Percentiles rank a stretch among this genome's conserved stretches.
Conservation (phyloP, 2,797 vertebrate species). For the Glossophaga mutica region DNA sequence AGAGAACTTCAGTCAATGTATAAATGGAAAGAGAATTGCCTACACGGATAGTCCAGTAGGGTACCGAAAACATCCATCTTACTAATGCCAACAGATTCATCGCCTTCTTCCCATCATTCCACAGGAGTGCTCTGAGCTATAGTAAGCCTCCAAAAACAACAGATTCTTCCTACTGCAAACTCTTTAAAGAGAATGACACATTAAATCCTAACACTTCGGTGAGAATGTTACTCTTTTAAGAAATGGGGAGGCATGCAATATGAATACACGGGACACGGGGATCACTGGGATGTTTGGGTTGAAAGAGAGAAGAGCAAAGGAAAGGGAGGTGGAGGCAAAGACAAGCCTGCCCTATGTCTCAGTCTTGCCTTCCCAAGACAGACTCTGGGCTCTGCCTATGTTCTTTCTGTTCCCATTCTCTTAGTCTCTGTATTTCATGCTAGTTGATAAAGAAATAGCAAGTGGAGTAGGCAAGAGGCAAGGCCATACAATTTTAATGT, state of each 20-base stretch:
- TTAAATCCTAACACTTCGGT: background rate
- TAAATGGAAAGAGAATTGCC: slow-evolving; percentile 12
- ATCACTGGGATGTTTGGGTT: background rate
- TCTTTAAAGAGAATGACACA: background rate
- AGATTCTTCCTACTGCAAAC: background rate
- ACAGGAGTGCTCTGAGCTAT: background rate
- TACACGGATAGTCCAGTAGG: background rate
- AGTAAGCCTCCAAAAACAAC: background rate
- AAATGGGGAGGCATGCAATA: background rate
- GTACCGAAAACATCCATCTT: background rate
- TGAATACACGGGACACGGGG: background rate
- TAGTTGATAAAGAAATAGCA: background rate
- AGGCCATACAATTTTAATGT: background rate
- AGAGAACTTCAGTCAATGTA: background rate
- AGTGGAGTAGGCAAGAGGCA: background rate
- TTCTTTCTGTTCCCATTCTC: background rate
- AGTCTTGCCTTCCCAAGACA: background rate
- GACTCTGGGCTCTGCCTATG: background rate
- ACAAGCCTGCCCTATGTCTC: background rate
- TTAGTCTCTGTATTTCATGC: background rate
- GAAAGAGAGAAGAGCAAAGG: background rate
- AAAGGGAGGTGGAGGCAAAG: background rate
- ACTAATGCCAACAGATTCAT: background rate
- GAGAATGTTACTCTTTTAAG: background rate
- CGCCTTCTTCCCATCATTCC: background rate